phyloP scores from a whole-genome alignment of 2,113 vertebrate genomes.

The Prochilodus magdalenae region DNA sequence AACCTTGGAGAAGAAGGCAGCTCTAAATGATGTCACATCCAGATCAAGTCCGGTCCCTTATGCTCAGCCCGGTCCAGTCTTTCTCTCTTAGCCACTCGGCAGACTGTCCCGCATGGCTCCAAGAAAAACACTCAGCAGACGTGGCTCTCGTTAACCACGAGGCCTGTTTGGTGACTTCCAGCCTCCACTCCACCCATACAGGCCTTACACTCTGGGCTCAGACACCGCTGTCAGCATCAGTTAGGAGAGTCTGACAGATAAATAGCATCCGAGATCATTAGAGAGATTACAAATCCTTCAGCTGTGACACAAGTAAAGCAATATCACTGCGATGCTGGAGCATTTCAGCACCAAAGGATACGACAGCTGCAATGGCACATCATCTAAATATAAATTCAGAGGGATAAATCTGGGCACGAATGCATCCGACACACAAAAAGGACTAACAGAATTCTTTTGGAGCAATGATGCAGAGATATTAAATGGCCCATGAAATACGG shows the following conservation, averaged over 20 bases:
- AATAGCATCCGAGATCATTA: conserved; percentile 8
- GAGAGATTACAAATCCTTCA: conserved; percentile 13
- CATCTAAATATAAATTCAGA: conserved; percentile 21
- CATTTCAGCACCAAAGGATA: neutral
- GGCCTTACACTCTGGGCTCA: neutral
- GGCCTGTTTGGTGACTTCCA: conserved; percentile 8
- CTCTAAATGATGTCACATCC: conserved; percentile 22
- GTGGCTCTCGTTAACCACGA: conserved; percentile 2
- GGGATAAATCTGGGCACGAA: conserved; percentile 11
- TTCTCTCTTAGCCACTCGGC: neutral
- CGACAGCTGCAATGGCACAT: neutral
- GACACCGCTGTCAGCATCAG: conserved; percentile 5
- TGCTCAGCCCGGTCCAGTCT: neutral
- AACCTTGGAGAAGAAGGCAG: neutral
- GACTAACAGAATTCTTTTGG: conserved; percentile 5
- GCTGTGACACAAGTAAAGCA: neutral
- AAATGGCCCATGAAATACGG: conserved; percentile 16
- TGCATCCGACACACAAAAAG: conserved; percentile 21
- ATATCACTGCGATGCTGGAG: conserved; percentile 5
- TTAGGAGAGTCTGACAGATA: conserved; percentile 19
- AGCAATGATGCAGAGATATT: conserved; percentile 6
- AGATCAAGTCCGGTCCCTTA: conserved; percentile 19
- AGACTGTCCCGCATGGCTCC: conserved; percentile 16
- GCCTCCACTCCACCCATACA: neutral
- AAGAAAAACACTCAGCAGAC: conserved; percentile 26